Percentiles rank a stretch among this genome's conserved stretches.
phyloP scores from a whole-genome alignment of 2,797 vertebrate species.

The Phoeniculus purpureus region DNA sequence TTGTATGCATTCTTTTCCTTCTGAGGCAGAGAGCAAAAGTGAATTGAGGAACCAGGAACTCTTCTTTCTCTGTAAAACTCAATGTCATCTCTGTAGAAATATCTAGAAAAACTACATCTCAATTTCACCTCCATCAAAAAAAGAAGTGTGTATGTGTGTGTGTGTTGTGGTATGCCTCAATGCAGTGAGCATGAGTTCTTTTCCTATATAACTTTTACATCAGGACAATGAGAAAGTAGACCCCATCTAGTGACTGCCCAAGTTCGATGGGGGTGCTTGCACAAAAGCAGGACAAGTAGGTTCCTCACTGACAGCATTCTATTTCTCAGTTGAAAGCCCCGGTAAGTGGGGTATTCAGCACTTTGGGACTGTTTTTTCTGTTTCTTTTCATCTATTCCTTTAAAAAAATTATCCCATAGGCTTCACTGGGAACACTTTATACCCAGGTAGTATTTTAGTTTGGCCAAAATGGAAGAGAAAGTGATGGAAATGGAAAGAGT shows the following conservation, averaged over 20 bases:
- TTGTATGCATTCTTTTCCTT: rapidly evolving
- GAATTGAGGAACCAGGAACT: background rate
- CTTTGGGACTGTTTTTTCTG: background rate
- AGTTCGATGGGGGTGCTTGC: background rate
- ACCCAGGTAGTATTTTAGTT: background rate
- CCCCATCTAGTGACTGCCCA: background rate
- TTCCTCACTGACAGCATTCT: background rate
- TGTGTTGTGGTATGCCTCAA: background rate
- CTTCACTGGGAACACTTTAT: background rate
- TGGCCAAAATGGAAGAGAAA: too few relatives aligned
- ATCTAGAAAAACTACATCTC: background rate
- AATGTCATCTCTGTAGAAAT: background rate
- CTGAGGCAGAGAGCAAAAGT: background rate
- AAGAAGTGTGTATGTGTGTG: rapidly evolving
- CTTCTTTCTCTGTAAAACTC: background rate
- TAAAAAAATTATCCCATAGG: background rate
- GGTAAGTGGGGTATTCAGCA: background rate
- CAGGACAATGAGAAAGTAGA: background rate
- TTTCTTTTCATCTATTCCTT: background rate
- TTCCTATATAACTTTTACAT: background rate
- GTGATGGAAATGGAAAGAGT: rapidly evolving
- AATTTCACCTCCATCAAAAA: background rate
- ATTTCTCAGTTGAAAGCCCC: background rate
- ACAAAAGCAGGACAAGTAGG: background rate
- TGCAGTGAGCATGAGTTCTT: background rate